A percentile compares a stretch with the other conserved stretches of the same genome.
Evolutionary conservation across 1,140 invertebrate species (phyloP).

Genomic region (Acyrthosiphon pisum): DNA sequence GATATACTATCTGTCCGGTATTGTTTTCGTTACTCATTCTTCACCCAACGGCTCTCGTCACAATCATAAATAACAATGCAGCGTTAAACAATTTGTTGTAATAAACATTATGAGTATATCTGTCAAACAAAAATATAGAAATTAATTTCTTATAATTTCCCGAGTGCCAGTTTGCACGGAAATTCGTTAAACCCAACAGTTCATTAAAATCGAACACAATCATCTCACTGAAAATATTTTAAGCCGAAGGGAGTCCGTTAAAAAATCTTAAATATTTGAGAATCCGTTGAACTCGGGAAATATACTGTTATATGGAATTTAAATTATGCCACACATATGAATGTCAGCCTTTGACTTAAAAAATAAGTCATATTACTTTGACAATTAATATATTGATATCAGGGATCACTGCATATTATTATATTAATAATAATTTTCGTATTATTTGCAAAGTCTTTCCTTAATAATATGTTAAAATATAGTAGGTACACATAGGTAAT

Average conservation of each 20-base stretch:
- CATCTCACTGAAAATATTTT: not conserved
- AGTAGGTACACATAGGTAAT: no score
- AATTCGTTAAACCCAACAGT: not conserved
- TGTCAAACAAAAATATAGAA: not conserved
- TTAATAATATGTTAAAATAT: not conserved
- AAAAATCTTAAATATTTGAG: not conserved
- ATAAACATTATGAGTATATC: slow-evolving; percentile 2
- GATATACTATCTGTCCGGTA: not conserved
- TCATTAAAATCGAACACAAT: not conserved
- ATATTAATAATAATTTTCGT: not conserved
- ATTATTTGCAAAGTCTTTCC: not conserved
- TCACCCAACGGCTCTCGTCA: not conserved
- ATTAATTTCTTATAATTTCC: not conserved
- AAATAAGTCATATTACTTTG: not conserved
- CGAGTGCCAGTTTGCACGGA: not conserved
- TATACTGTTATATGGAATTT: not conserved
- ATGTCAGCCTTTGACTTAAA: not conserved
- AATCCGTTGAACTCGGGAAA: not conserved
- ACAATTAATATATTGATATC: not conserved
- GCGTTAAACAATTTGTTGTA: slow-evolving; percentile 8
- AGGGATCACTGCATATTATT: no score
- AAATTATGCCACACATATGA: not conserved
- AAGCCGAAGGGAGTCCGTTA: not conserved
- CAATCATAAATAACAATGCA: slow-evolving; percentile 7
- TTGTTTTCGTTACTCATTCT: slow-evolving; percentile 36